A percentile compares a stretch with the other conserved stretches of the same genome.
These are phyloP conservation scores for Sebastes fasciatus DNA, from an alignment of 2,113 vertebrate species.

Conservation along the genomic window DNA sequence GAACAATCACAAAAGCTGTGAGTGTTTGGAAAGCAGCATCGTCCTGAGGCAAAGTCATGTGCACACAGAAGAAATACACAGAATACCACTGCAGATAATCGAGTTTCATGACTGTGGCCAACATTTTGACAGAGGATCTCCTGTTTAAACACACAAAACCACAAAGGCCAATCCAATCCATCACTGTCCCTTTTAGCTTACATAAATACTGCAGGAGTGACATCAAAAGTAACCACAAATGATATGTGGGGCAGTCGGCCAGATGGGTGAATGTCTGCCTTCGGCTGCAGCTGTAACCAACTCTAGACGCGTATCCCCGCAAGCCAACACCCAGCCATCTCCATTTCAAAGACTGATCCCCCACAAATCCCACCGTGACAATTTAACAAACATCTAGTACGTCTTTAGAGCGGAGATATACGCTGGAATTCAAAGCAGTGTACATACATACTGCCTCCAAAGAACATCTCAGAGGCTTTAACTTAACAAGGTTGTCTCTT, in stretches of 20 bases:
- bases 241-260: constrained; percentile 64
- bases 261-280: constrained; percentile 70
- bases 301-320: constrained; percentile 53
- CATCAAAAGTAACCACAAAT: constrained; percentile 78
- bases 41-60: constrained; percentile 11
- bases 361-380: constrained; percentile 71
- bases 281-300: constrained; percentile 73
- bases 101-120: constrained; percentile 43
- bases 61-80: constrained; percentile 4
- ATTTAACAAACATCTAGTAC: constrained; percentile 63
- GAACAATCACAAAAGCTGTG: constrained; percentile 21
- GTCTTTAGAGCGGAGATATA: constrained; percentile 53
- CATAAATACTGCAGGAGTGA: constrained; percentile 69
- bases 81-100: constrained; percentile 30
- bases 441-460: not conserved
- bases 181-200: constrained; percentile 66
- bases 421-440: constrained; percentile 41
- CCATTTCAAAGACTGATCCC: constrained; percentile 71
- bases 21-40: constrained; percentile 30
- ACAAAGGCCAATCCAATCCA: constrained; percentile 62
- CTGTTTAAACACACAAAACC: constrained; percentile 71
- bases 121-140: constrained; percentile 69
- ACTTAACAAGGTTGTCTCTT: constrained; percentile 49
- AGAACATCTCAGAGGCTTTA: constrained; percentile 47
- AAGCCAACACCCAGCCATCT: constrained; percentile 78